Percentiles rank a stretch among this genome's conserved stretches.
These are phyloP conservation scores for Neopelma chrysocephalum DNA, from an alignment of 2,797 vertebrate species.

Conservation along the genomic window DNA sequence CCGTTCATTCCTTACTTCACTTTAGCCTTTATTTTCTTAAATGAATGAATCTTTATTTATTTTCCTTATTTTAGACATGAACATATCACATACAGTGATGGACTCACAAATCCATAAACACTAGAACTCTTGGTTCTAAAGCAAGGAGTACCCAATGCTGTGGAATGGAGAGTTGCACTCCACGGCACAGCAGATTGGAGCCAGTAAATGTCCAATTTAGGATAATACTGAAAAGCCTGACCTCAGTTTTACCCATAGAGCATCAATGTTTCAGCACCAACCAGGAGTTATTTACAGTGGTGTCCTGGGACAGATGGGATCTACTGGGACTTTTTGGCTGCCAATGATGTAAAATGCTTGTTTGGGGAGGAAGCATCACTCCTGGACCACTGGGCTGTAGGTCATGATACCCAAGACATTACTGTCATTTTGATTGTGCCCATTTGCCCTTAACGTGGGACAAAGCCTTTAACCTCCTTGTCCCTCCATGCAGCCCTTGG, in stretches of 20 bases:
- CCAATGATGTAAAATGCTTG: not conserved
- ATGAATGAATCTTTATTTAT: not conserved
- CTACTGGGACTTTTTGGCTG: slow-evolving; percentile 8
- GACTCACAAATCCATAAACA: not conserved
- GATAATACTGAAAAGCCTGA: not conserved
- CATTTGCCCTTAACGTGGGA: not conserved
- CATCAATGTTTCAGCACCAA: not conserved
- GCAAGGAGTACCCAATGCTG: not conserved
- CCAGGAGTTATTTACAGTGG: not conserved
- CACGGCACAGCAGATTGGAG: not conserved
- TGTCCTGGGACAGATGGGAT: not conserved
- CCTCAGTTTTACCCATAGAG: slow-evolving; percentile 16
- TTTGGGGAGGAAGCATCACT: not conserved
- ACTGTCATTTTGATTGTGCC: not conserved
- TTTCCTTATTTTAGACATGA: not conserved
- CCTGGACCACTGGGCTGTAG: slow-evolving; percentile 16
- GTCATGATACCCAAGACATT: not conserved
- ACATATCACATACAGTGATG: not conserved
- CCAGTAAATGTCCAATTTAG: not conserved
- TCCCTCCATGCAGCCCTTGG: not conserved
- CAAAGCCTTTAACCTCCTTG: slow-evolving; percentile 23
- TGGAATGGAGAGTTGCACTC: not conserved
- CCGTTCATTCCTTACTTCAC: not conserved
- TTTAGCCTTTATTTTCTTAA: not conserved
- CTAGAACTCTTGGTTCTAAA: not conserved